These are phyloP conservation scores for Arrhopalites spinosus DNA, from an alignment of 2,888 invertebrate genomes.

Conservation along the genomic window DNA sequence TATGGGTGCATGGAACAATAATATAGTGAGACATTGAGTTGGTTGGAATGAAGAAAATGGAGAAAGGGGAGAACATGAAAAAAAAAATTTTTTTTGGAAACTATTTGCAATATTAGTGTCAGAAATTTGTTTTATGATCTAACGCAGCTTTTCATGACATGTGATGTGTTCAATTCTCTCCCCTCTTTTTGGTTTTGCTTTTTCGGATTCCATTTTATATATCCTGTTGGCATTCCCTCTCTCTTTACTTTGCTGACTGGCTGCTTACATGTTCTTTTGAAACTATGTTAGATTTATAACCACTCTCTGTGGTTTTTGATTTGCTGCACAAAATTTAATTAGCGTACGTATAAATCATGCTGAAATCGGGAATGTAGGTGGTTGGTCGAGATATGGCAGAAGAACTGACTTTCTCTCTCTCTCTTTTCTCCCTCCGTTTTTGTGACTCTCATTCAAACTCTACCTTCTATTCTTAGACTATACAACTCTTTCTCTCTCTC, in stretches of 20 bases:
- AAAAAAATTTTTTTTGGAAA: neutral
- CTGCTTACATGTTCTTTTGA: constrained; percentile 26
- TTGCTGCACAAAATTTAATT: constrained; percentile 51
- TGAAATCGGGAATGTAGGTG: constrained; percentile 24
- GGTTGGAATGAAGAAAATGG: neutral
- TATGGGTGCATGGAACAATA: too few species aligned
- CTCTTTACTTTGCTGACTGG: neutral
- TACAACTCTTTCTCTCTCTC: neutral
- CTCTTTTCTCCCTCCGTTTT: neutral
- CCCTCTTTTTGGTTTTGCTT: neutral
- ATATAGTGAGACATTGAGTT: neutral
- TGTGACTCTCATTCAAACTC: neutral
- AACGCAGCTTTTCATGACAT: constrained; percentile 29
- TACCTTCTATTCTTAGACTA: neutral
- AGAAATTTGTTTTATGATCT: constrained; percentile 27
- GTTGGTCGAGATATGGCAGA: neutral
- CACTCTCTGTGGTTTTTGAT: constrained; percentile 50
- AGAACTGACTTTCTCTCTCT: neutral
- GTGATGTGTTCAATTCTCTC: constrained; percentile 22
- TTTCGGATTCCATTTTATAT: neutral
- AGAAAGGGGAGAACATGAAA: neutral
- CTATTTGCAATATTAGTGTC: constrained; percentile 14
- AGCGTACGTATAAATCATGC: constrained; percentile 50
- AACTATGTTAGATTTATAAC: constrained; percentile 38
- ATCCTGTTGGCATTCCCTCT: neutral